phyloP scores from a whole-genome alignment of 2,113 vertebrate species.

The Helogale parvula region DNA sequence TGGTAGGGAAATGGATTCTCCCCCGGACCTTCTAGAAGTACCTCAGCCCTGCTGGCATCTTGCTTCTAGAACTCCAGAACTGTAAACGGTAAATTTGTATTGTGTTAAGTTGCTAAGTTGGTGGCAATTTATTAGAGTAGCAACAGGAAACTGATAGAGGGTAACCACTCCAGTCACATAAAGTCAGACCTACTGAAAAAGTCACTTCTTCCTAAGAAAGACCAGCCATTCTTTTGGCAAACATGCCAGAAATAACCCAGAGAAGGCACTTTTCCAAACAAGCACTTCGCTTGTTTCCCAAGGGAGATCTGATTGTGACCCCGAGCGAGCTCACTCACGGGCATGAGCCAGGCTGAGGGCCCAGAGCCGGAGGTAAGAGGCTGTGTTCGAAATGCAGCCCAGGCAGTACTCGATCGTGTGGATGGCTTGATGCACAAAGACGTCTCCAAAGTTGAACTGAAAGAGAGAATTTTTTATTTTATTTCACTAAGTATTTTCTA shows the following conservation, averaged over 20 bases:
- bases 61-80: neutral
- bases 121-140: neutral
- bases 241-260: neutral
- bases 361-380: conserved; percentile 96
- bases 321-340: conserved; percentile 84
- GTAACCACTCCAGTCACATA: too few relatives aligned
- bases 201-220: neutral
- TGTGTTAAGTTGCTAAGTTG: neutral
- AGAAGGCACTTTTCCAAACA: neutral
- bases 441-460: conserved; percentile 87
- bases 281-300: fast-evolving
- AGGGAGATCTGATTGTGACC: fast-evolving
- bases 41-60: neutral
- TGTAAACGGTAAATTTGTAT: fast-evolving
- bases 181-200: neutral
- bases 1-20: neutral
- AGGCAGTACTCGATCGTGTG: conserved; percentile 97
- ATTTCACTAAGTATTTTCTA: neutral
- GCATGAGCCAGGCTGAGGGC: conserved; percentile 96
- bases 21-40: neutral
- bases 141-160: neutral
- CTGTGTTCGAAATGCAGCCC: conserved; percentile 96
- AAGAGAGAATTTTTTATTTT: conserved; percentile 48
- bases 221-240: neutral
- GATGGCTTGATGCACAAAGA: conserved; percentile 96